Percentiles rank a stretch among this genome's conserved stretches.
These are phyloP conservation scores for Anolis apletophallus DNA, from an alignment of 2,797 vertebrate species.

Conservation along the genomic window DNA sequence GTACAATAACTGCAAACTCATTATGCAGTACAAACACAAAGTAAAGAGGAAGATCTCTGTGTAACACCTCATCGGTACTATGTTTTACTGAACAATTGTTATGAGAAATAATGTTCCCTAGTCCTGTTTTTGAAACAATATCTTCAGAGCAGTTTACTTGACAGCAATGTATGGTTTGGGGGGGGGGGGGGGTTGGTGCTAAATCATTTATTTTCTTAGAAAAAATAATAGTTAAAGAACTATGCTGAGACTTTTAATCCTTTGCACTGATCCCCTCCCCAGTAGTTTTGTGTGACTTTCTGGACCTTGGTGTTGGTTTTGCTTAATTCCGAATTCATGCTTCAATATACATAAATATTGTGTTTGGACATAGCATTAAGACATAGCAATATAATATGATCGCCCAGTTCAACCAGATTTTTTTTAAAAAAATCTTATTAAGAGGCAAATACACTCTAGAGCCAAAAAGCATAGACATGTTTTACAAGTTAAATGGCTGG, in stretches of 20 bases:
- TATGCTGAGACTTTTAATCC: neutral
- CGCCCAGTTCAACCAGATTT: too few species aligned
- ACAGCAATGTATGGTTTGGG: neutral
- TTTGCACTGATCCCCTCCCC: neutral
- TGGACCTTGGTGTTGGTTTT: too few species aligned
- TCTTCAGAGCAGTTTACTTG: neutral
- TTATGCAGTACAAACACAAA: neutral
- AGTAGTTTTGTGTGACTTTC: too few species aligned
- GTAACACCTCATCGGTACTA: neutral
- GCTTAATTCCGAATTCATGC: too few species aligned
- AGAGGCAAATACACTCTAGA: too few species aligned
- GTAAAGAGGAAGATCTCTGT: neutral
- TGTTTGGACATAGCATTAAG: neutral
- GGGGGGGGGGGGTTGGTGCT: too few species aligned
- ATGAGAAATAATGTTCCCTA: neutral
- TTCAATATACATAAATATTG: neutral
- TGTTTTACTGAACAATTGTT: slow-evolving; percentile 1
- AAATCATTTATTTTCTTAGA: neutral
- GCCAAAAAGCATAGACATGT: too few species aligned
- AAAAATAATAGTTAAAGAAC: neutral
- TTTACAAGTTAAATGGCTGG: too few species aligned
- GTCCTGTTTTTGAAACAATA: neutral
- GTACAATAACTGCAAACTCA: neutral
- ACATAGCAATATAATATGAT: neutral
- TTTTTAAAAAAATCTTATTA: too few species aligned